Base-by-base conservation (phyloP, 2,113 vertebrate species). In the Rallus limicola region DNA sequence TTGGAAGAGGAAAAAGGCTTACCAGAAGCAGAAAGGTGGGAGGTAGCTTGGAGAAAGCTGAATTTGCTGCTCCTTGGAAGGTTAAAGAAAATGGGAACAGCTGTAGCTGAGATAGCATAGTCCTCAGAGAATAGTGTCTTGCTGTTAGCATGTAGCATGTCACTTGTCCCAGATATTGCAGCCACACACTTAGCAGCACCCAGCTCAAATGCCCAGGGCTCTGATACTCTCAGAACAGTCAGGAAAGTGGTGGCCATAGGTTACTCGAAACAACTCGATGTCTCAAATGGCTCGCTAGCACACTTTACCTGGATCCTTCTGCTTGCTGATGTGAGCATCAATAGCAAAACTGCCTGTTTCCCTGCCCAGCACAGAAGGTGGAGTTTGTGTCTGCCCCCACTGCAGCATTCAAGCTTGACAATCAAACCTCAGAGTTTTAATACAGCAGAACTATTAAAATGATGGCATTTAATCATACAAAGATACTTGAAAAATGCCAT, bases 361-460 rank as follows among this genome's bases (percentile, higher is more conserved):
- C 21, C 59, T n/a, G 8, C 18, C 40, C 55, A 56, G n/a, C 7
- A 15, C 0, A 2, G 16, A 20, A 2, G 0, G 5, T 11, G 12
- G 29, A 42, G 12, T 31, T 56, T n/a, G 11, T 19, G 16, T 40
- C 64, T 81, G 16, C 44, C 28, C 33, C 13, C 28, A 71, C 11
- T 23, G 31, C 17, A 50, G 12, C 10, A 36, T 31, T 64, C 56
- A 67, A 65, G 31, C 7, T 59, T 52, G 23, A 38, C 16, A 36
- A 26, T 18, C 25, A 75, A 67, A 58, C 18, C 17, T 55, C 18
- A 62, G 34, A 74, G 6, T 0, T n/a, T 9, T 52, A 77, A 56
- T 34, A 20, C 0, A 62, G 38, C 31, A 82, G 17, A 50, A 40
- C 11, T 0, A 53, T 15, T 13, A 56, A 59, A 70, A 7, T 59